These are phyloP conservation scores for Sebastes iracundus DNA, from an alignment of 2,797 vertebrate species.

Conservation along the genomic window DNA sequence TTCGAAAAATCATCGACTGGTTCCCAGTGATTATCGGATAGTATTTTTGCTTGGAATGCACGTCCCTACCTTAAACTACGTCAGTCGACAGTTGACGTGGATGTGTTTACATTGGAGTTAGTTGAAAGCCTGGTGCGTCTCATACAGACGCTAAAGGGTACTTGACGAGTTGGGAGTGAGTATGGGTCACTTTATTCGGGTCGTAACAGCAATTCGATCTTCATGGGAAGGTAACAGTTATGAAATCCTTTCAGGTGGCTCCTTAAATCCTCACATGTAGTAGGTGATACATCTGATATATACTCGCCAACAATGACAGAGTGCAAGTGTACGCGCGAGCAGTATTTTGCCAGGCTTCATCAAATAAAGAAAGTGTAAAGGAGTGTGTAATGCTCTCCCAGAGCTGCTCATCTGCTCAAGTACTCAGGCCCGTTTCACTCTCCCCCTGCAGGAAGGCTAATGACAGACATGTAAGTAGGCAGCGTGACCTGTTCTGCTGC, in stretches of 20 bases:
- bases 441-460: conserved; percentile 63
- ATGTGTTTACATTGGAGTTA: too few species aligned
- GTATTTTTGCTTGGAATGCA: too few species aligned
- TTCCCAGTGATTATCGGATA: too few species aligned
- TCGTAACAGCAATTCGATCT: not conserved
- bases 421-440: conserved; percentile 41
- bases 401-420: conserved; percentile 61
- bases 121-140: too few species aligned
- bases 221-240: not conserved
- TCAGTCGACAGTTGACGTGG: too few species aligned
- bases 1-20: too few species aligned
- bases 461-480: conserved; percentile 74
- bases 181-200: not conserved
- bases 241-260: not conserved
- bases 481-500: conserved; percentile 73
- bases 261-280: not conserved
- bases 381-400: conserved; percentile 39
- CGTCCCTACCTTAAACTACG: too few species aligned
- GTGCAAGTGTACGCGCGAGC: not conserved
- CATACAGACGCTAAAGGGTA: not conserved
- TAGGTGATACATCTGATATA: not conserved
- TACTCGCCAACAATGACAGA: not conserved
- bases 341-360: not conserved
- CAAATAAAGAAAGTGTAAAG: conserved; percentile 37
- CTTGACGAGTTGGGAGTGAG: not conserved